Evolutionary conservation across 2,888 invertebrate genomes (phyloP).

Genomic region (Syritta pipiens): DNA sequence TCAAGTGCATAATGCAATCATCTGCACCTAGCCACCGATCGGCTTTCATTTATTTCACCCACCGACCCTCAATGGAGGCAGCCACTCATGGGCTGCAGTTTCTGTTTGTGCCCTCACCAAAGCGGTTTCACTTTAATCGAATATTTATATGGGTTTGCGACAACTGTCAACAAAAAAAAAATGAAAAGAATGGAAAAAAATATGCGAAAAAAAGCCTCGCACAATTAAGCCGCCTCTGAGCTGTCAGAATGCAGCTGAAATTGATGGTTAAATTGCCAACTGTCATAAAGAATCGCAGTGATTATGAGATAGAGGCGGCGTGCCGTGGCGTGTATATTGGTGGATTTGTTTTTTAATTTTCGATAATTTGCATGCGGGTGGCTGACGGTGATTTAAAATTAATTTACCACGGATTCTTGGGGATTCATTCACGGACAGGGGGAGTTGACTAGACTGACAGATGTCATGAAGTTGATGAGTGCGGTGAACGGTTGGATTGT

Average conservation of each 20-base stretch:
- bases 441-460: background rate
- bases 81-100: background rate
- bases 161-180: background rate
- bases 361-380: background rate
- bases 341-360: slow-evolving; percentile 24
- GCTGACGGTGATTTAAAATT: background rate
- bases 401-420: background rate
- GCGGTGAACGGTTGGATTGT: background rate
- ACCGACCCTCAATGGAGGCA: too few species aligned
- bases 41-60: slow-evolving; percentile 12
- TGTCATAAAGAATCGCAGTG: slow-evolving; percentile 29
- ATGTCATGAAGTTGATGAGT: background rate
- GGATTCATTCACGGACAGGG: background rate
- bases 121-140: slow-evolving; percentile 29
- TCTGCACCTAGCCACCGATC: background rate
- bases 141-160: slow-evolving; percentile 8
- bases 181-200: background rate
- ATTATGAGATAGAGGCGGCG: background rate
- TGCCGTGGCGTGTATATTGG: background rate
- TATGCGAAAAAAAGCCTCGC: background rate
- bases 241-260: slow-evolving; percentile 32
- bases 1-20: slow-evolving; percentile 46
- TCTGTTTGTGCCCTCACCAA: background rate
- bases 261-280: slow-evolving; percentile 42
- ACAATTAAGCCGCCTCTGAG: slow-evolving; percentile 26